Evolutionary conservation across 2,113 vertebrate genomes (phyloP).

Genomic region (Probosciger aterrimus): DNA sequence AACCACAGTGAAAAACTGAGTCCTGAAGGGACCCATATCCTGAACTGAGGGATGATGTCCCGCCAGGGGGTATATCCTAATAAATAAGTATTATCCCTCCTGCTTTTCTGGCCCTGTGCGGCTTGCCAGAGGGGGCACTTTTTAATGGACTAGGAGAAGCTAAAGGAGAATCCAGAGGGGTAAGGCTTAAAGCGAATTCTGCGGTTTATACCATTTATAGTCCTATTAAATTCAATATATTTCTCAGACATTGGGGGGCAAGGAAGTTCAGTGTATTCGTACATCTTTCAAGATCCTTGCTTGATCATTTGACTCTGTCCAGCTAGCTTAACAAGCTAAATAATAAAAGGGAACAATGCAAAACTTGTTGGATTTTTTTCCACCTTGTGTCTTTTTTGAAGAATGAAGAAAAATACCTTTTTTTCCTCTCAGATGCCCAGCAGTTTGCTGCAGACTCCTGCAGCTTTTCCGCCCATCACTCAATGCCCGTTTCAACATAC

Average conservation of each 20-base stretch:
- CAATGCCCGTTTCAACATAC: neutral
- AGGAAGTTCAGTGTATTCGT: conserved; percentile 30
- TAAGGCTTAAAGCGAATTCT: conserved; percentile 38
- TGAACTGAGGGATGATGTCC: neutral
- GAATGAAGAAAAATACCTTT: conserved; percentile 1
- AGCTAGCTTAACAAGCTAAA: conserved; percentile 54
- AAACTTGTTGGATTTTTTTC: conserved; percentile 7
- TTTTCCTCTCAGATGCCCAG: conserved; percentile 4
- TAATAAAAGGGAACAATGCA: conserved; percentile 27
- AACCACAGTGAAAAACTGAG: neutral
- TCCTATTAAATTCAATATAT: conserved; percentile 56
- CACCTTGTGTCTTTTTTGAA: neutral
- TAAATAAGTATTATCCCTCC: conserved; percentile 21
- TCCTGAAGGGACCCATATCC: neutral
- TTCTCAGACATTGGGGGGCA: conserved; percentile 43
- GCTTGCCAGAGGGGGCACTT: conserved; percentile 53
- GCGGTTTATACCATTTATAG: conserved; percentile 55
- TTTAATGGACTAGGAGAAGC: conserved; percentile 53
- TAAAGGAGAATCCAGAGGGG: conserved; percentile 43
- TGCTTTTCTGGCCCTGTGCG: neutral
- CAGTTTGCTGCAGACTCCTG: neutral
- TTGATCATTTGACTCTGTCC: conserved; percentile 48
- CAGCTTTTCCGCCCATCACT: neutral
- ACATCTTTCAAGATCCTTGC: conserved; percentile 46
- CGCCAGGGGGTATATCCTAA: neutral